Evolutionary conservation across 2,797 vertebrate genomes (phyloP).

Genomic region (Pangasius djambal): DNA sequence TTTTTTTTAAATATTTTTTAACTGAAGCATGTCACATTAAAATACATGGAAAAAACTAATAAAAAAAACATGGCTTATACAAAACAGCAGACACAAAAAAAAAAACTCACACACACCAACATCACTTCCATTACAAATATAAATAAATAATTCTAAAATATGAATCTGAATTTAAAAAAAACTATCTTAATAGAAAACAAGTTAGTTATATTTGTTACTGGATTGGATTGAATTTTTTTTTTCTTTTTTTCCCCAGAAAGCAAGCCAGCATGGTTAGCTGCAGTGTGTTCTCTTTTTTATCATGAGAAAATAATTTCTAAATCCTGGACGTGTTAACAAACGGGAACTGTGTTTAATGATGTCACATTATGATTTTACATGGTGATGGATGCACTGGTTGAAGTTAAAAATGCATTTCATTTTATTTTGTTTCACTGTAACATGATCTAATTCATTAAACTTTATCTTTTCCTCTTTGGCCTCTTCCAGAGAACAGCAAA

Average conservation of each 20-base stretch:
- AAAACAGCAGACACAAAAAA: too few relatives aligned
- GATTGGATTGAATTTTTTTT: not conserved
- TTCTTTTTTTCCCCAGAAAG: too few relatives aligned
- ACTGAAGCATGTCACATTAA: too few relatives aligned
- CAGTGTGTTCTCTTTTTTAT: not conserved
- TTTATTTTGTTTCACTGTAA: not conserved
- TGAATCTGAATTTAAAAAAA: not conserved
- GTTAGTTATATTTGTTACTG: too few relatives aligned
- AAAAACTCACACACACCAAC: too few relatives aligned
- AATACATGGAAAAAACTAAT: too few relatives aligned
- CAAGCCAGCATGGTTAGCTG: too few relatives aligned
- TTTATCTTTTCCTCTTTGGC: conserved; percentile 20
- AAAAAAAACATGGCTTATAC: too few relatives aligned
- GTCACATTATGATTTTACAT: not conserved
- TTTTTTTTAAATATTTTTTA: too few relatives aligned
- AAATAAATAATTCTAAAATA: not conserved
- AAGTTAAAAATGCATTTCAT: not conserved
- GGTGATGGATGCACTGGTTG: not conserved
- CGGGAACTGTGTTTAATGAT: not conserved
- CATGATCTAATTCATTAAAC: not conserved
- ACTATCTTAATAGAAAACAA: too few relatives aligned
- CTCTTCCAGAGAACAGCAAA: conserved; percentile 92
- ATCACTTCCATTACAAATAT: not conserved
- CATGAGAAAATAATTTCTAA: not conserved
- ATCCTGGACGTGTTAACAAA: not conserved